Conservation (phyloP, 2,888 invertebrate genomes). For the Troglohyphantes excavatus region DNA sequence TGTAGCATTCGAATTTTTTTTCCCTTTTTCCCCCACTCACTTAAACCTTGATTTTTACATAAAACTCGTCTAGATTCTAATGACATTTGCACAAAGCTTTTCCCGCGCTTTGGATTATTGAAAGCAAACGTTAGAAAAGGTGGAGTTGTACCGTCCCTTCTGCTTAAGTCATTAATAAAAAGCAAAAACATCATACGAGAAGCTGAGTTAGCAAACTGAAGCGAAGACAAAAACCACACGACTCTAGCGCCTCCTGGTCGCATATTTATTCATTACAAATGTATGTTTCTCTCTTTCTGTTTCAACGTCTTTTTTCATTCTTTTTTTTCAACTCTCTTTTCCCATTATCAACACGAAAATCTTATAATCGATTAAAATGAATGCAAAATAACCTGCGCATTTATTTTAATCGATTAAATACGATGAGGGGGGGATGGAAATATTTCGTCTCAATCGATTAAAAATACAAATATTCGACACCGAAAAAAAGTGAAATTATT, state of each 20-base stretch:
- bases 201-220: constrained; percentile 77
- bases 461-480: constrained; percentile 55
- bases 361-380: constrained; percentile 75
- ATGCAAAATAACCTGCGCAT: constrained; percentile 69
- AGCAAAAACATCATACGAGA: constrained; percentile 66
- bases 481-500: constrained; percentile 61
- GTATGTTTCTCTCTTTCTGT: constrained; percentile 46
- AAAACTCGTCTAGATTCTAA: constrained; percentile 79
- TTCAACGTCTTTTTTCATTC: constrained; percentile 23
- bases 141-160: constrained; percentile 11
- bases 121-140: constrained; percentile 52
- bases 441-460: constrained; percentile 41
- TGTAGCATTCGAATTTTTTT: constrained; percentile 62
- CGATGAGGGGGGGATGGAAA: constrained; percentile 9
- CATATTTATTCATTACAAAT: constrained; percentile 78
- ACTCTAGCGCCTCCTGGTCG: constrained; percentile 60
- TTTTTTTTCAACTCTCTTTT: constrained; percentile 5
- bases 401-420: constrained; percentile 72
- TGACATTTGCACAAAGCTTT: constrained; percentile 78
- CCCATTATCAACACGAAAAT: constrained; percentile 76
- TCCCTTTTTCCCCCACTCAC: constrained; percentile 35
- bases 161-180: constrained; percentile 77
- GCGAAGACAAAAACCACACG: constrained; percentile 47
- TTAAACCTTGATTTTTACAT: constrained; percentile 75
- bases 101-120: constrained; percentile 72